Evolutionary conservation across 1,140 invertebrate genomes (phyloP), one percentile per base, ranked within the genome.

Genomic region (Copidosoma floridanum): DNA sequence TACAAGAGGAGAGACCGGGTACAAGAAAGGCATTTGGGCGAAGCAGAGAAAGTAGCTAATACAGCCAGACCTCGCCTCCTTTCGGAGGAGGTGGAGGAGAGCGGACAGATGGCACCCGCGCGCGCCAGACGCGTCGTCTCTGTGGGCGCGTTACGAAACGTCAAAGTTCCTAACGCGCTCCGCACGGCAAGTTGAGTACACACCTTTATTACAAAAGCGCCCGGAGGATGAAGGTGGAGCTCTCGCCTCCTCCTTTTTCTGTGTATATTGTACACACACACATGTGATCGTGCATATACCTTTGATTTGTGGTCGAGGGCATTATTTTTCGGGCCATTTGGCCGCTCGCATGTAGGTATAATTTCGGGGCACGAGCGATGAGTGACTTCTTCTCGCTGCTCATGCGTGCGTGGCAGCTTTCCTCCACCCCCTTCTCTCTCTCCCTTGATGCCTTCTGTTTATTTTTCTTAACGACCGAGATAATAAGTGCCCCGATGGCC

Each of bases 311-410:
- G 76, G 76, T 75, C 63, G 59, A n/a, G n/a, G 75, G 69, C 70
- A n/a, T n/a, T n/a, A 77, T 78, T 78, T 76, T 78, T 76, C 72
- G 71, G 77, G 70, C 71, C 74, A 77, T 78, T 78, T 78, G 75
- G 71, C 65, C 57, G 63, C 61, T 72, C 67, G 70, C 68, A 75
- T 77, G 73, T 80, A 7, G 12, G 3, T 5, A 40, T 7, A 47
- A 78, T 80, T 76, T 78, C 70, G 41, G 38, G 40, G n/a, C n/a
- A n/a, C n/a, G n/a, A n/a, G n/a, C n/a, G n/a, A n/a, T n/a, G n/a
- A n/a, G n/a, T n/a, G n/a, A n/a, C n/a, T n/a, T n/a, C n/a, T n/a
- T n/a, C n/a, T n/a, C 65, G 61, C 48, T 68, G 60, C 67, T 68
- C 64, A 58, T 53, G 55, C 61, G 35, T 12, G 20, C 18, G 16